Base-by-base conservation (phyloP, 2,888 invertebrate species). In the Leucoptera coffeella region DNA sequence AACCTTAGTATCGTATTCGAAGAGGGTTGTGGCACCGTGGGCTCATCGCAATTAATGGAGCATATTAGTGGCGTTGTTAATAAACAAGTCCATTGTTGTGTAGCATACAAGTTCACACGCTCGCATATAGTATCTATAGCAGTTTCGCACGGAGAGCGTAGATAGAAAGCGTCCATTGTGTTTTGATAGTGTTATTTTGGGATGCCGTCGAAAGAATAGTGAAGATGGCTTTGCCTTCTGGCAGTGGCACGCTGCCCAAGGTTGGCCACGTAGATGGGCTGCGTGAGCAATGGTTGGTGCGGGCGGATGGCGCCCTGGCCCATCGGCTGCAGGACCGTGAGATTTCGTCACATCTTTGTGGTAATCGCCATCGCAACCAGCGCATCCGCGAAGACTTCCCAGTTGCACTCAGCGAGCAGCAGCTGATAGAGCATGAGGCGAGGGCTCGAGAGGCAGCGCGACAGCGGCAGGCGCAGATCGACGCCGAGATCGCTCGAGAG, bases 311-410 rank as follows among this genome's bases (percentile, higher is more conserved):
- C 1, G 69, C 67, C 14, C 49, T 71, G 22, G 71, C 71, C 4
- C 62, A 67, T 35, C 55, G 61, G 3, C 43, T 71, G 22, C 71
- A 71, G 35, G 71, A 71, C 40, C 57, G 67, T 3, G 71, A 71
- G 40, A 71, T 71, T 29, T 64, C 64, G 1, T 58, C 65, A 4
- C 71, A 69, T 31, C 51, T 71, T 19, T 62, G 61, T 32, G 69
- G 67, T 38, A 71, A 71, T 39, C 46, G 67, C 34, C 58, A 43
- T 35, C 52, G 71, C 6, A 71, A 71, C 38, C 69, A 67, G 36
- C 69, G 62, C 40, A 71, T 71, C 24, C 52, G 71, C 2, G 71
- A 69, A 30, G 71, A 71, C 37, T 71, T 69, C 29, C 71, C 71
- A 1, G 51, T 71, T 8, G 71, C 71, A 3, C 40, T 69, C 7